These are phyloP conservation scores for Lobophora halterata DNA, from an alignment of 2,888 invertebrate species.

Conservation along the genomic window DNA sequence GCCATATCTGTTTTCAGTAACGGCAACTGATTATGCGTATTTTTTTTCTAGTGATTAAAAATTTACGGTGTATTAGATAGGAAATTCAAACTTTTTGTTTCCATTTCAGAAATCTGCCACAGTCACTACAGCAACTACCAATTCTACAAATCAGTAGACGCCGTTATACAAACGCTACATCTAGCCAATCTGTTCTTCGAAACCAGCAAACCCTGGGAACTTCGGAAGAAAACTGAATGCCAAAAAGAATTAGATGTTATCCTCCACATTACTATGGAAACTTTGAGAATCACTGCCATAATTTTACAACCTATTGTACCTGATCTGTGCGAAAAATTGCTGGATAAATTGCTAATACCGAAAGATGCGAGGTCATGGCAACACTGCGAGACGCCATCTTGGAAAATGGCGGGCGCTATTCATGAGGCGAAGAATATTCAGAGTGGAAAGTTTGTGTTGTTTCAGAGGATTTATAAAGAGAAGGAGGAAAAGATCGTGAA, in stretches of 20 bases:
- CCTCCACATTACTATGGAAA: conserved; percentile 92
- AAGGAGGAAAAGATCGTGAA: conserved; percentile 39
- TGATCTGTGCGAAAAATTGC: conserved; percentile 82
- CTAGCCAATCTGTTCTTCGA: conserved; percentile 93
- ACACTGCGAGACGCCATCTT: conserved; percentile 62
- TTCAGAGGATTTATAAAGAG: conserved; percentile 64
- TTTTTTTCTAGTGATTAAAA: no score
- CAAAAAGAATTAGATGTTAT: conserved; percentile 85
- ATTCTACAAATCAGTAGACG: conserved; percentile 91
- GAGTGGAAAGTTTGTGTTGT: conserved; percentile 66
- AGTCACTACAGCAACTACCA: conserved; percentile 87
- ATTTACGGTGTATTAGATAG: no score
- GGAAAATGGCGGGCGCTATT: conserved; percentile 61
- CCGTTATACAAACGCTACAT: conserved; percentile 87
- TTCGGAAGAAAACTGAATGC: conserved; percentile 82
- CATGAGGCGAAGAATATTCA: conserved; percentile 63
- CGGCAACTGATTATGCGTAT: no score
- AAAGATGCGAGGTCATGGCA: conserved; percentile 55
- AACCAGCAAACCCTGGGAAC: conserved; percentile 92
- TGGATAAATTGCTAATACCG: conserved; percentile 84
- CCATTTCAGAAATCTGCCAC: conserved; percentile 82
- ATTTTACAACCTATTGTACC: conserved; percentile 94
- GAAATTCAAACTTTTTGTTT: no score
- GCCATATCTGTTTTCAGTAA: no score
- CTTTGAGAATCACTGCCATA: conserved; percentile 85